Base-by-base conservation (phyloP, 2,888 invertebrate species). In the Scrobipalpa costella region DNA sequence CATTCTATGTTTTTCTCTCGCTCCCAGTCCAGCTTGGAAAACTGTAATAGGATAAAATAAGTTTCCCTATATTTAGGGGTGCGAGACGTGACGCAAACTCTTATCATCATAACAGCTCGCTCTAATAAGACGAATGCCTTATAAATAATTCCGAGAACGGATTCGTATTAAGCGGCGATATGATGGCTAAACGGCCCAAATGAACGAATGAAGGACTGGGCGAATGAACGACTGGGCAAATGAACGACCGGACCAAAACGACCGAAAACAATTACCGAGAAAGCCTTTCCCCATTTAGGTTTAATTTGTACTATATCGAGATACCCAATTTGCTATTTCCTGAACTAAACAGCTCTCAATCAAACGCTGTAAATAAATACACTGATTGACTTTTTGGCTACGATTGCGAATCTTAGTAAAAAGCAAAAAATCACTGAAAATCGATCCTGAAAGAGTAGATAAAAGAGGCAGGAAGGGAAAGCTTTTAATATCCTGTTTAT, bases 241-340 rank as follows among this genome's bases (percentile, higher is more conserved):
- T n/a, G 40, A 44, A 59, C 40, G 64, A 50, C 21, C 49, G 49
- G 60, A 63, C 62, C 27, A 13, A 61, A 64, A 61, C 55, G 63
- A 38, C 61, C 58, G 19, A 49, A 64, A 63, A 63, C 58, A 61
- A 67, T 67, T 61, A 64, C 63, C 55, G 59, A 40, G 63, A 67
- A 63, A 64, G 64, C 49, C 61, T 67, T 67, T 34, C 9, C 63
- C 55, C 63, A 59, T 64, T 61, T 38, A 50, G 62, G 40, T 55
- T 62, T 67, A 61, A 67, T 63, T 64, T 64, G 60, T 49, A 40
- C 47, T 40, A 55, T 66, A 59, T 55, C 40, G 49, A 47, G 61
- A 55, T 57, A 57, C 17, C 27, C 36, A 36, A 57, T 34, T 57
- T 38, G 17, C 36, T 38, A 36, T 57, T 15, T 27, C 2, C 27